Conservation (phyloP, 2,113 vertebrate species). For the Alaudala cheleensis region DNA sequence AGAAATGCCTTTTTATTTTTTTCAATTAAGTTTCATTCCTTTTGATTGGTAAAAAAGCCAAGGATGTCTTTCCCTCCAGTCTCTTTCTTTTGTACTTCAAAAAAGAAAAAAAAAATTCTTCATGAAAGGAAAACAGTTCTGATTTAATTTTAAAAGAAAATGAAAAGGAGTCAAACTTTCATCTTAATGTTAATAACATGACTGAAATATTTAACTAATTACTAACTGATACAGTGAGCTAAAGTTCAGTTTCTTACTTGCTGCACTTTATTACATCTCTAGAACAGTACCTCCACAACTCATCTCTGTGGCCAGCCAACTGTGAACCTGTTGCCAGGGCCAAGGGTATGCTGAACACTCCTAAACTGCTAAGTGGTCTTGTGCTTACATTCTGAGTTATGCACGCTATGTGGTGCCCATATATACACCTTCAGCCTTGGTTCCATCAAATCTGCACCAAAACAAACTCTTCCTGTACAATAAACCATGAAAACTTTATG, state of each 20-base stretch:
- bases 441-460: background rate
- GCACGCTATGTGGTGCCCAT: background rate
- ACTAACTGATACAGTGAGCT: background rate
- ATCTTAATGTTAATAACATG: background rate
- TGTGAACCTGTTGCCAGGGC: background rate
- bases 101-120: background rate
- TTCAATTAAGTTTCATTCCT: background rate
- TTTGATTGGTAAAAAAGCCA: background rate
- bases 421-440: background rate
- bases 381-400: background rate
- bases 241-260: background rate
- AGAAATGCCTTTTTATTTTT: background rate
- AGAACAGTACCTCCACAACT: background rate
- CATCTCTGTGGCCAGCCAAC: background rate
- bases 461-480: background rate
- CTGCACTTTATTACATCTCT: background rate
- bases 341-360: fast-evolving
- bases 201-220: background rate
- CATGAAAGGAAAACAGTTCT: background rate
- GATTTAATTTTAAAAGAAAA: conserved; percentile 6
- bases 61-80: background rate
- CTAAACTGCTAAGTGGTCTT: background rate
- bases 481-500: background rate
- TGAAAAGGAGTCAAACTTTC: background rate
- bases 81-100: background rate